Conservation (phyloP, 2,888 invertebrate genomes). For the Ypsolopha scabrella region DNA sequence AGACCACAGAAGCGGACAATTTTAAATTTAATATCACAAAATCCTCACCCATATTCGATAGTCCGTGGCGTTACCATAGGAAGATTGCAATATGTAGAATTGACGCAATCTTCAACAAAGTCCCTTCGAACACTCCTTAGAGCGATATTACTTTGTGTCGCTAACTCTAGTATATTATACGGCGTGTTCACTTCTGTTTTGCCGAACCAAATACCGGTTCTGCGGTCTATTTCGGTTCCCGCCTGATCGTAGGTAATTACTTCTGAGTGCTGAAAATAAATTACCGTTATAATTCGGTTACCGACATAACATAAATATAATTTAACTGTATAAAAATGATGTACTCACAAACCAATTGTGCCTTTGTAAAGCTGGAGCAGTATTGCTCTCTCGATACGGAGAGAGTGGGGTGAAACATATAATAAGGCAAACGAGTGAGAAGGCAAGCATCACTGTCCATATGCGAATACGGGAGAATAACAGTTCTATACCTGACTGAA, state of each 20-base stretch:
- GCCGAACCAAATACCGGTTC: constrained; percentile 13
- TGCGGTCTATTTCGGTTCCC: constrained; percentile 1
- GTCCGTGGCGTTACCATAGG: constrained; percentile 15
- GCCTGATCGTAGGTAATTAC: constrained; percentile 9
- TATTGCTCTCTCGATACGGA: neutral
- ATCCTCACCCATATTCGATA: constrained; percentile 4
- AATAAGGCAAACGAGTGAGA: neutral
- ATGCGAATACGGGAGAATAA: constrained; percentile 6
- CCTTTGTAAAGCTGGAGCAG: constrained; percentile 5
- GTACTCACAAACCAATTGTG: constrained; percentile 9
- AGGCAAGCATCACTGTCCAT: constrained; percentile 1
- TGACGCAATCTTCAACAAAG: constrained; percentile 24
- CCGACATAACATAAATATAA: too few species aligned
- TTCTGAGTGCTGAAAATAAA: constrained; percentile 9
- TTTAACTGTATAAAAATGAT: neutral
- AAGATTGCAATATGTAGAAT: constrained; percentile 38
- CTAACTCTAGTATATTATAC: neutral
- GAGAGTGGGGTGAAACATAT: constrained; percentile 3
- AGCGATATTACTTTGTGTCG: neutral
- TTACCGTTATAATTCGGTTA: too few species aligned
- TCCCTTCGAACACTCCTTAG: neutral
- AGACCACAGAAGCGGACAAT: too few species aligned
- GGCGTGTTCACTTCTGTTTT: constrained; percentile 9
- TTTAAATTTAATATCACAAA: neutral
- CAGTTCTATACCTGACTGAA: constrained; percentile 8